phyloP scores from a whole-genome alignment of 2,888 invertebrate species.

The Aphidius colemani region DNA sequence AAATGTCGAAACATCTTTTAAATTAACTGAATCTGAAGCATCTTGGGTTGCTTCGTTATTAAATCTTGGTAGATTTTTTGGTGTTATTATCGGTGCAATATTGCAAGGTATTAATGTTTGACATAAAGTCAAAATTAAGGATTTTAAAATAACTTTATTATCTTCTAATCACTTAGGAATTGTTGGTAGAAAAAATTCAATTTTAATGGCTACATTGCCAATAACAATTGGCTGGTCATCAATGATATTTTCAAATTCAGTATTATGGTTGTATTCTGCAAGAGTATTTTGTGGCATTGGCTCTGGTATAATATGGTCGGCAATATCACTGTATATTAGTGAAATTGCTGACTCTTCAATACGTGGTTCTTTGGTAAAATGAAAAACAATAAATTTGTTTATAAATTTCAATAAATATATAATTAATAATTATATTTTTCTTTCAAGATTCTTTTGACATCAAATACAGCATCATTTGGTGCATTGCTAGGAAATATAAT shows the following conservation, averaged over 20 bases:
- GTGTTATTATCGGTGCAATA: constrained; percentile 47
- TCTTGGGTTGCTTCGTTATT: constrained; percentile 55
- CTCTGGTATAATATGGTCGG: constrained; percentile 52
- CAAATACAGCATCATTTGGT: constrained; percentile 49
- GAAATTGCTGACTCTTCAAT: constrained; percentile 55
- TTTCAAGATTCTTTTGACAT: constrained; percentile 51
- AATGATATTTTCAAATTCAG: constrained; percentile 47
- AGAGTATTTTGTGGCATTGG: constrained; percentile 49
- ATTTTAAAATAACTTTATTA: not conserved
- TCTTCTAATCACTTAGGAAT: constrained; percentile 38
- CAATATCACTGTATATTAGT: constrained; percentile 48
- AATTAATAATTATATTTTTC: constrained; percentile 16
- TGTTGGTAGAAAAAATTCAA: constrained; percentile 49
- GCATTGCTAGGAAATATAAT: constrained; percentile 52
- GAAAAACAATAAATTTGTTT: not conserved
- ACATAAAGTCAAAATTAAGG: constrained; percentile 3
- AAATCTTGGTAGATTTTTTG: constrained; percentile 50
- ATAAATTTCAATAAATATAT: not conserved
- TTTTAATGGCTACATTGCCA: constrained; percentile 46
- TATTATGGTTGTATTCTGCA: constrained; percentile 49
- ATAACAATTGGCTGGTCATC: constrained; percentile 49
- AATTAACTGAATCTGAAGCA: constrained; percentile 46
- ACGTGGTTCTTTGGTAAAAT: constrained; percentile 53
- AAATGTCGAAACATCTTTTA: constrained; percentile 37
- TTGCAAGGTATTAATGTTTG: constrained; percentile 45